Evolutionary conservation across 2,888 invertebrate genomes (phyloP), one percentile per base, ranked within the genome.

Genomic region (Dynastes hyllus): DNA sequence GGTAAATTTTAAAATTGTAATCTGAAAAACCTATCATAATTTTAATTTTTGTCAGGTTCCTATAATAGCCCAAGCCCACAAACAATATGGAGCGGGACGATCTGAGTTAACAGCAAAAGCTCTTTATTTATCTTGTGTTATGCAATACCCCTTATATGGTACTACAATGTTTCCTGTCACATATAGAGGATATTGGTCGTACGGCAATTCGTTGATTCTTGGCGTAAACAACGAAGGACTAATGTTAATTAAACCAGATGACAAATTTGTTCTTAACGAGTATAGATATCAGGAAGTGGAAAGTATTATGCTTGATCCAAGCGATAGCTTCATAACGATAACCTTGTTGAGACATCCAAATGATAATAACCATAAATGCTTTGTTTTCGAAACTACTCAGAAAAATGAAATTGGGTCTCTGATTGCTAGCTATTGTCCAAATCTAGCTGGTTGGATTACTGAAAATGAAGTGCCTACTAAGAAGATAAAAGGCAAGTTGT

Each of bases 111-210:
- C 97, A 0, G 96, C 97, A 22, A 98, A 98, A 90, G 97, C 97
- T 29, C 91, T 98, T 82, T 98, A 98, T 88, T 90, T 98, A 81
- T 96, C 97, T 0, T 97, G 97, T 86, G 98, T 98, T 4, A 98
- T 98, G 96, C 98, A 98, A 89, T 98, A 97, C 88, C 97, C 98
- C 0, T 91, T 98, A 0, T 53, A 91, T 91, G 90, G 89, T 3
- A 89, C 88, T 8, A 89, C 89, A 6, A 89, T 89, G 89, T 89
- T 86, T 80, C 94, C 94, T 11, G 98, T 98, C 80, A 95, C 95
- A 0, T 98, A 98, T 88, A 94, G 97, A 83, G 98, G 98, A 13
- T 97, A 97, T 86, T 97, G 97, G 96, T 95, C 96, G 4, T 97
- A 97, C 86, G 97, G 95, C 70, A 92, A 91, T 83, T 90, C 90